Evolutionary conservation across 2,888 invertebrate species (phyloP), one percentile per base, ranked within the genome.

Genomic region (Trissolcus japonicus): DNA sequence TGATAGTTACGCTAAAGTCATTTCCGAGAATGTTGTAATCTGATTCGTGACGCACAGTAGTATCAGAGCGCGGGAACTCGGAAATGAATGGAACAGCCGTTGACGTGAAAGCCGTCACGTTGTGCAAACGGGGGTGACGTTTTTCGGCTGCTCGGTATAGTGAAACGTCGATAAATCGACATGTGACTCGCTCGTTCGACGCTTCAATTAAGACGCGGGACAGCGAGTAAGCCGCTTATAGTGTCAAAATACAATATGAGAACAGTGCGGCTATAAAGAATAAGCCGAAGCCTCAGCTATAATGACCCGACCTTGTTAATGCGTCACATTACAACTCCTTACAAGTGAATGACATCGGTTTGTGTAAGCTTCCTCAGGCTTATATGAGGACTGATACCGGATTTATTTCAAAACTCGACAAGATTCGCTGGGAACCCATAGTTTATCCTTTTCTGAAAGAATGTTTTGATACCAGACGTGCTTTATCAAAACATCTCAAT

Each of bases 21-120:
- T 75, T 75, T 75, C 75, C 46, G 29, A 16, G 74, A 74, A 74
- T 62, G 67, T 62, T 68, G 53, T 25, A 53, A 75, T 75, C 59
- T 63, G 50, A 68, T 54, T 17, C 53, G 62, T 57, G 40, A 48
- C 57, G 57, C 53, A 35, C 25, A 48, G 46, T 25, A 55, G 54
- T 72, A 72, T 65, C 6, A 46, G 14, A 46, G 14, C 4, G 14
- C 16, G 46, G 4, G 46, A 46, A 46, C 16, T 46, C 46, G 51
- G 46, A 59, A 46, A 19, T 48, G 21, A 41, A 46, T n/a, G 16
- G 3, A 46, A 13, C n/a, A 46, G 3, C 16, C 11, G 43, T 4
- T 43, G 6, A 25, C 25, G 25, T 4, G 35, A 35, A 35, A 9
- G 35, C 35, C 35, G 35, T 35, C 35, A 35, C 35, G 35, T 7